These are phyloP conservation scores for Desmophyllum pertusum DNA, from an alignment of 92 coral and sea anemone genomes.

Conservation along the genomic window DNA sequence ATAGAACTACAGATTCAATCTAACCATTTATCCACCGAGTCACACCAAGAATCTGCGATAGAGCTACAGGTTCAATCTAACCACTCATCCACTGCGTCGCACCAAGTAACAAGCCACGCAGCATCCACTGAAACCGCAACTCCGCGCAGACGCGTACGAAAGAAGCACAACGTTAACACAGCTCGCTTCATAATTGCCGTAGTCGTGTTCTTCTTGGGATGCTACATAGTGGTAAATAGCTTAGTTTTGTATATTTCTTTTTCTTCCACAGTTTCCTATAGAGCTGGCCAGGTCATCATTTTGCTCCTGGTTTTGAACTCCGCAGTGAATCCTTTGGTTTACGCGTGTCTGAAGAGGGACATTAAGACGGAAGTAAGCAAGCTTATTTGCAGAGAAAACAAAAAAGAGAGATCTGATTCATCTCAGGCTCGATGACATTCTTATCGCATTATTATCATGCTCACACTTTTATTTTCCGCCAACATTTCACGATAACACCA, in stretches of 20 bases:
- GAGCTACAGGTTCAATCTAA: background rate
- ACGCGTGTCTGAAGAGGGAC: constrained; percentile 5
- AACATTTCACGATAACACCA: too few species aligned
- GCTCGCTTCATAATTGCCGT: background rate
- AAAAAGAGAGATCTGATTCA: too few species aligned
- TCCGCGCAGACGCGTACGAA: background rate
- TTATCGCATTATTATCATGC: too few species aligned
- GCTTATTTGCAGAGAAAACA: too few species aligned
- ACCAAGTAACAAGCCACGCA: too few species aligned
- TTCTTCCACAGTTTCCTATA: background rate
- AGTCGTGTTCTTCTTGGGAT: background rate
- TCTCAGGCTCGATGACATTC: too few species aligned
- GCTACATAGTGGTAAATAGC: background rate
- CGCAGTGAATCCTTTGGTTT: constrained; percentile 21
- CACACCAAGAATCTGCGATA: background rate
- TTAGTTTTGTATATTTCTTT: background rate
- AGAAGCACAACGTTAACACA: background rate
- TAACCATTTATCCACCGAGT: background rate
- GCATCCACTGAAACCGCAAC: background rate
- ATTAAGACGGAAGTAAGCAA: background rate
- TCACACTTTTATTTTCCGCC: too few species aligned
- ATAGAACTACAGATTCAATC: background rate
- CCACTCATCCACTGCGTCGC: background rate
- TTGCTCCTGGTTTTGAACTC: background rate
- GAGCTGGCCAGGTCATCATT: background rate